Base-by-base conservation (phyloP, 2,113 vertebrate genomes). In the Rutilus rutilus region DNA sequence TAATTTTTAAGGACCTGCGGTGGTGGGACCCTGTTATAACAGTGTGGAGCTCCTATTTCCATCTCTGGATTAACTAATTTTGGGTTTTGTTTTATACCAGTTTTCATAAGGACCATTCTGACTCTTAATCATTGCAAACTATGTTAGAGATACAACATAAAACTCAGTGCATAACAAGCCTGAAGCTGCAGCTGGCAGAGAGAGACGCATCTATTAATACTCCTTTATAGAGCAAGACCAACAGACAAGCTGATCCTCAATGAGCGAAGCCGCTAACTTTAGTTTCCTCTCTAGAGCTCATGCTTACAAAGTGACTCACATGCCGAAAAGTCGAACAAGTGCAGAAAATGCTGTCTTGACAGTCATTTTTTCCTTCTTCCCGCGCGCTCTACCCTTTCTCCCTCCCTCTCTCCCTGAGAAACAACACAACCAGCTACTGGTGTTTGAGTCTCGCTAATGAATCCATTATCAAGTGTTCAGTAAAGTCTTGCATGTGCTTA, bases 241-340 rank as follows among this genome's bases (percentile, higher is more conserved):
- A 86, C 67, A 25, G 84, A 36, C 33, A 27, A 83, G 86, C 83
- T 86, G 47, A 88, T 67, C 87, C 76, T 76, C 25, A 83, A 21
- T 83, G 80, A 82, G 62, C 73, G 78, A 91, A 89, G 79, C 87
- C 86, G 76, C 83, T 88, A 88, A 88, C 82, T 87, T 83, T 88
- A 91, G 86, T 42, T 67, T 88, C 89, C 88, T 59, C 87, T 88
- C 79, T 23, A 64, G 85, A 90, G 89, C 86, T 84, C 82, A 36
- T 81, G 91, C 88, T 89, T 52, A 77, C 75, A 89, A 87, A 90
- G 90, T 91, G 92, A 92, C 88, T 91, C 92, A 87, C 78, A 88
- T 60, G 86, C 86, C 75, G 89, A 65, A 65, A 87, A 86, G 90
- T 89, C 81, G 90, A 86, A 86, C 78, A 87, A 88, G 86, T 84